Percentiles rank a stretch among this genome's conserved stretches.
Evolutionary conservation across 2,888 invertebrate genomes (phyloP).

Genomic region (Timema cristinae): DNA sequence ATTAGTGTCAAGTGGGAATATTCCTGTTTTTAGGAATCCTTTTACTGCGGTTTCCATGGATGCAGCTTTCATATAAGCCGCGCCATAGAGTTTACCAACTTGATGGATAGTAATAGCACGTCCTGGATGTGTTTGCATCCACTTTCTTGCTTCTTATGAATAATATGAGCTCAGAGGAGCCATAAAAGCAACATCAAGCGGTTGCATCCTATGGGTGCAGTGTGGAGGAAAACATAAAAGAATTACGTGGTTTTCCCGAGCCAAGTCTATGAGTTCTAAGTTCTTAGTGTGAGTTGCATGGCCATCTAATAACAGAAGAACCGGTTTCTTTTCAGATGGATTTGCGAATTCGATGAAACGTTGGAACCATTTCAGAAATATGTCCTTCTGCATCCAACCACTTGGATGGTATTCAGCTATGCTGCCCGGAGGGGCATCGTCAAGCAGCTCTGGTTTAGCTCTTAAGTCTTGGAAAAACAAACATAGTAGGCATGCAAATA

Average conservation of each 20-base stretch:
- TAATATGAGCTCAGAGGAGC: no score
- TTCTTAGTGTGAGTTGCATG: no score
- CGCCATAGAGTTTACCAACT: slow-evolving; percentile 31
- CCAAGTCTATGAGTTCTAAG: no score
- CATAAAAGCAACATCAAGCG: no score
- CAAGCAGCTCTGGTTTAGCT: slow-evolving; percentile 36
- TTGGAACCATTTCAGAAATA: slow-evolving; percentile 16
- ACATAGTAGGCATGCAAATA: no score
- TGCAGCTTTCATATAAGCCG: slow-evolving; percentile 32
- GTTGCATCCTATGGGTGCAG: no score
- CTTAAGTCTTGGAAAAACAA: no score
- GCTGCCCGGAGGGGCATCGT: slow-evolving; percentile 38
- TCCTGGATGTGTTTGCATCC: slow-evolving; percentile 28
- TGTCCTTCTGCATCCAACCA: slow-evolving; percentile 29
- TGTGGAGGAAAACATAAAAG: no score
- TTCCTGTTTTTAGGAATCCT: no score
- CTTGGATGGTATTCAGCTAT: slow-evolving; percentile 36
- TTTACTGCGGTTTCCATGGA: slow-evolving; percentile 30
- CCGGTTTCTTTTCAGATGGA: no score
- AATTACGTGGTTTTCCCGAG: no score
- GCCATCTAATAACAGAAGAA: no score
- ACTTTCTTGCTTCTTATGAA: slow-evolving; percentile 31
- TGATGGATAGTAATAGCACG: slow-evolving; percentile 29
- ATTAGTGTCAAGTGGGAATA: slow-evolving; percentile 32
- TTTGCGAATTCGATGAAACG: slow-evolving; percentile 34